These are phyloP conservation scores for Rhopilema esculentum DNA, from an alignment of 30 jellyfish, hydroid and myxozoan species.

Conservation along the genomic window DNA sequence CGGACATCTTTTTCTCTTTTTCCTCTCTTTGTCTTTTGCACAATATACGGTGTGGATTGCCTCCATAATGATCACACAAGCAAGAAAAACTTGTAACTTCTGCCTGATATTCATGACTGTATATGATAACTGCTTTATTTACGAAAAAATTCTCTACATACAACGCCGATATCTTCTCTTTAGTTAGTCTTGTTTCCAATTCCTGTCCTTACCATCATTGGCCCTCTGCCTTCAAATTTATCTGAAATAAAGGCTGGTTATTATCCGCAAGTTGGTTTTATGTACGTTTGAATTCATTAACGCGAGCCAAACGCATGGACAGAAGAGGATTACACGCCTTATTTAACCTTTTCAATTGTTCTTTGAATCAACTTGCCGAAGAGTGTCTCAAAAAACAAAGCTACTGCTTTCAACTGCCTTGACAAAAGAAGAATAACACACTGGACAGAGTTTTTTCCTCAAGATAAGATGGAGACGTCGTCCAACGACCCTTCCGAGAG, in stretches of 20 bases:
- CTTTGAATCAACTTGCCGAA: constrained; percentile 4
- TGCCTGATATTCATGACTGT: constrained; percentile 2
- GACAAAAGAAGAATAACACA: background rate
- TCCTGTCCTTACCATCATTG: background rate
- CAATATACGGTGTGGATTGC: background rate
- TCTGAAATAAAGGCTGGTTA: constrained; percentile 9
- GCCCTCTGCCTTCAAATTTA: background rate
- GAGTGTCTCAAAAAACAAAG: constrained; percentile 17
- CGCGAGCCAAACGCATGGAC: constrained; percentile 21
- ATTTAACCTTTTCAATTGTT: constrained; percentile 12
- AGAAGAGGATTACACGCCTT: constrained; percentile 54
- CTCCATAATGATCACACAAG: background rate
- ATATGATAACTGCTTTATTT: background rate
- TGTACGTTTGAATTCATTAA: constrained; percentile 5
- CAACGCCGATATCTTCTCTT: background rate
- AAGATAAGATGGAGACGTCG: background rate
- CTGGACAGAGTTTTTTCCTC: background rate
- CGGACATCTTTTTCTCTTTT: constrained; percentile 51
- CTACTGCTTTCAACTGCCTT: constrained; percentile 3
- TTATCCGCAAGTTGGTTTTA: constrained; percentile 1
- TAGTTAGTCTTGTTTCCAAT: background rate
- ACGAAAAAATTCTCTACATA: no score
- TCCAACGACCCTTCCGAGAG: background rate
- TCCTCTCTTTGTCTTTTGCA: constrained; percentile 36
- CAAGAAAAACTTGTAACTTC: background rate